Base-by-base conservation (phyloP, 2,888 invertebrate genomes). In the Masnerella sp. region DNA sequence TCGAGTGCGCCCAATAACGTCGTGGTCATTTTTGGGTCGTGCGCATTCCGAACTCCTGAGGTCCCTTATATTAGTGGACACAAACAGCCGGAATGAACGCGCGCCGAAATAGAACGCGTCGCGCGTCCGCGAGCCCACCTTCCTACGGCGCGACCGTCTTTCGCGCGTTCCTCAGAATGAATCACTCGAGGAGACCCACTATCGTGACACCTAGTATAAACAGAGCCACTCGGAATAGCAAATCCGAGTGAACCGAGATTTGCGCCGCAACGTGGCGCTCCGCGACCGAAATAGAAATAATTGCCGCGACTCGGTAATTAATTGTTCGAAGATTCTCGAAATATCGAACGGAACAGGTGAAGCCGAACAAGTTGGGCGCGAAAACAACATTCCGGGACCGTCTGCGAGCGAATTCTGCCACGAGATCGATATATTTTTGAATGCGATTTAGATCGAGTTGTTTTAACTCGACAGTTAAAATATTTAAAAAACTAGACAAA, bases 11-110 rank as follows among this genome's bases (percentile, higher is more conserved):
- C 52, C 56, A 67, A 47, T 58, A 58, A 58, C 42, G 32, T 67
- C 67, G 49, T 59, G 58, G 47, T 67, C 40, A 42, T 56, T 40
- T 62, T 54, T 59, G 65, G 52, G 43, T 59, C 22, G 34, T 34
- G 49, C 38, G 58, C 58, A 72, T 65, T 65, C 65, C 65, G 43
- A 51, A 71, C 64, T 59, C 15, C 67, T 36, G 62, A 45, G 71
- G 77, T 68, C 68, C 68, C 70, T 79, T 83, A 82, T 85, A 85
- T 85, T 85, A 84, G 76, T 78, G 77, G 80, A 76, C 72, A 81
- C 84, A 84, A 85, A 85, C 82, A 84, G 83, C 83, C 80, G 80
- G 82, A 83, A 82, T 79, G 78, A 79, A 82, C 81, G 78, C 73
- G 32, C 74, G 75, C 62, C 76, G 85, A 83, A 82, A 81, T 82